Percentiles rank a stretch among this genome's conserved stretches.
phyloP scores from a whole-genome alignment of 2,113 vertebrate species.

The Lophura nycthemera region DNA sequence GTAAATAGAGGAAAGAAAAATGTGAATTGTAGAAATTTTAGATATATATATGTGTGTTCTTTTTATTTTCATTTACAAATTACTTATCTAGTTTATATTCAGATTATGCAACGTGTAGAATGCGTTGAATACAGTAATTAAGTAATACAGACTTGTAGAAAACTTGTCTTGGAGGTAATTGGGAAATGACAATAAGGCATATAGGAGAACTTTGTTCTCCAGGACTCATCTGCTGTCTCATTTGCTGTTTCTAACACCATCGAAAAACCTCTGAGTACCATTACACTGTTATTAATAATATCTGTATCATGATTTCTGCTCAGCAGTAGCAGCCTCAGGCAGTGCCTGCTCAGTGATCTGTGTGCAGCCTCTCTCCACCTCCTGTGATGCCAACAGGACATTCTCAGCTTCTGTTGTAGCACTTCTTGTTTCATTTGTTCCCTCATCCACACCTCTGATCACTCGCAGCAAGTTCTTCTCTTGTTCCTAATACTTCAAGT shows the following conservation, averaged over 20 bases:
- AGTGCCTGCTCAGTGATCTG: constrained; percentile 46
- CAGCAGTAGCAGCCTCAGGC: constrained; percentile 60
- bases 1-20: neutral
- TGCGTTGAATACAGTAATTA: neutral
- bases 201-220: neutral
- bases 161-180: neutral
- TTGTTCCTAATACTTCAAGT: neutral
- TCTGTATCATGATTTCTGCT: constrained; percentile 37
- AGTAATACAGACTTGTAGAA: neutral
- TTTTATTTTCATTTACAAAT: neutral
- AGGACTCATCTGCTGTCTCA: constrained; percentile 10
- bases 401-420: constrained; percentile 27
- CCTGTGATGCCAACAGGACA: neutral
- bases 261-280: neutral
- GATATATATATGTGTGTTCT: neutral
- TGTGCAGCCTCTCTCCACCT: neutral
- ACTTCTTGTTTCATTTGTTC: constrained; percentile 43
- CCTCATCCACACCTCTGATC: constrained; percentile 17
- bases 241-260: constrained; percentile 21
- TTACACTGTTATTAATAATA: constrained; percentile 49
- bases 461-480: neutral
- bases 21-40: neutral
- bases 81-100: neutral
- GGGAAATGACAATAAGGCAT: neutral
- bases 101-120: neutral